These are phyloP conservation scores for Hassar affinis DNA, from an alignment of 2,113 vertebrate genomes.

Conservation along the genomic window DNA sequence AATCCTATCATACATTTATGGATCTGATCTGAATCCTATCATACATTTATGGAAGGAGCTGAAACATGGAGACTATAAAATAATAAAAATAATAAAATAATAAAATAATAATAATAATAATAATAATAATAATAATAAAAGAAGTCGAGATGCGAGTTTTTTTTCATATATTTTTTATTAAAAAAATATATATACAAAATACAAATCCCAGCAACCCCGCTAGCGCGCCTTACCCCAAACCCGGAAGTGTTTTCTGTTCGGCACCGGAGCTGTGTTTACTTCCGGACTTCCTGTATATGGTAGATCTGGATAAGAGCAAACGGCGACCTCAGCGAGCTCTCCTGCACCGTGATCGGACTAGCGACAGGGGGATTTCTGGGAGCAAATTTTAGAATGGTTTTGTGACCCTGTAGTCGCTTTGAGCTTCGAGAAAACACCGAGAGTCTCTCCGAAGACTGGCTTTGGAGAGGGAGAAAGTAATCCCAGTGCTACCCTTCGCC, in stretches of 20 bases:
- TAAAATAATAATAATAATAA: too few species aligned
- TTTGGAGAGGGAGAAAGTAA: background rate
- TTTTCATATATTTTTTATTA: too few species aligned
- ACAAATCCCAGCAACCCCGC: constrained; percentile 56
- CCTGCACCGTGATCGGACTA: background rate
- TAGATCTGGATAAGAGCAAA: constrained; percentile 58
- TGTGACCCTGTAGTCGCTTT: background rate
- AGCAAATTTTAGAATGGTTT: background rate
- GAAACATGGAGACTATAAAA: too few species aligned
- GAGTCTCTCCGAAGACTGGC: background rate
- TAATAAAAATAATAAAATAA: too few species aligned
- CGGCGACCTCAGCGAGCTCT: constrained; percentile 45
- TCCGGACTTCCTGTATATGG: constrained; percentile 78
- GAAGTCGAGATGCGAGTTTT: too few species aligned
- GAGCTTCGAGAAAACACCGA: too few species aligned
- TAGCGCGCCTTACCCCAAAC: constrained; percentile 38
- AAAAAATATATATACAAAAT: too few species aligned
- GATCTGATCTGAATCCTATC: too few species aligned
- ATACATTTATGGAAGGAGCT: too few species aligned
- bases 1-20: too few species aligned
- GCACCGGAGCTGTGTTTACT: constrained; percentile 80
- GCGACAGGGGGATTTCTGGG: background rate
- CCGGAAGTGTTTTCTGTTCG: constrained; percentile 50
- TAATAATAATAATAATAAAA: too few species aligned
- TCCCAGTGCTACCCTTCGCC: constrained; percentile 9